Base-by-base conservation (phyloP, 2,797 vertebrate species). In the Hypotaenidia philippensis region DNA sequence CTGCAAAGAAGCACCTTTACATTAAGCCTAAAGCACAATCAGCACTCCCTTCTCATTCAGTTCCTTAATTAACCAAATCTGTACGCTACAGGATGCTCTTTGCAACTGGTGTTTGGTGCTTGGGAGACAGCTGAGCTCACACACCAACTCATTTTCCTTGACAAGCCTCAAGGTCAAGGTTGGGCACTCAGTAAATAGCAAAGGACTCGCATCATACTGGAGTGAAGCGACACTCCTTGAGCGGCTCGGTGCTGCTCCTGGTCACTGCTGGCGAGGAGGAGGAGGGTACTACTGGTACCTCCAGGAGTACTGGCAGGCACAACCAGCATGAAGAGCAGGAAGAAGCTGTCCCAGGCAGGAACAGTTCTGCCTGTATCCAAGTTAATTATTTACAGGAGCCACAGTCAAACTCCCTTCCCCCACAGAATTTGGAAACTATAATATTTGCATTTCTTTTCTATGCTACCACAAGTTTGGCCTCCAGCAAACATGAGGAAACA, bases 141-240 rank as follows among this genome's bases (percentile, higher is more conserved):
- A 32, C 1, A 2, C 55, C 2, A 45, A 25, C 13, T 20, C 10
- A 50, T 76, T 92, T 83, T 68, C 74, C 56, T 76, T 59, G 38
- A 84, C 18, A 87, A 77, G 57, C 55, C 60, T 77, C 92, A 95
- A 95, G 93, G 93, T 82, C 84, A 85, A 74, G 18, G 44, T 22
- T 1, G 1, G 41, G 75, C 29, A 77, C 64, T 65, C 45, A 16
- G 34, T 66, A 53, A 92, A 84, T 5, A 82, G 29, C 84, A 83
- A 72, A 82, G 68, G 21, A 4, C 61, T 87, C 29, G 50, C 78
- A 87, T 70, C 66, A 64, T 50, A 19, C 45, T 21, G 32, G 68
- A 90, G 50, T 32, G 60, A 56, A 44, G 34, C 71, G 59, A 36
- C 36, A 36, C 17, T 83, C 12, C 59, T 11, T 2, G 26, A 68